Conservation (phyloP, 64 coral and sea anemone genomes). For the Actinia equina region DNA sequence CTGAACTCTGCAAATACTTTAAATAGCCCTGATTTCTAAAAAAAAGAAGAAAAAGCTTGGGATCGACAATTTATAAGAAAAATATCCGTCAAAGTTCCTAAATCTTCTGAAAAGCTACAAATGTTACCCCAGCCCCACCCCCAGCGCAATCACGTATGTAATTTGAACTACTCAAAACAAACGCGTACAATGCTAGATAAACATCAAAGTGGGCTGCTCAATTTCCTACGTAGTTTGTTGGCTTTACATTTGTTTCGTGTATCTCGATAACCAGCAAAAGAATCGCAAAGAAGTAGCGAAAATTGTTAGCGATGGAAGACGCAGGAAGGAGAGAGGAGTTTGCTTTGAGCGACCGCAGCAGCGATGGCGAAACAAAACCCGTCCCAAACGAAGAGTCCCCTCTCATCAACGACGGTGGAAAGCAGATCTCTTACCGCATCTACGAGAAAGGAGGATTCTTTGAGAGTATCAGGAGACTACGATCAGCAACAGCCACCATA, state of each 20-base stretch:
- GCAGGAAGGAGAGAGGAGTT: background rate
- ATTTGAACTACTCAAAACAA: background rate
- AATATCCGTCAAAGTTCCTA: too few species aligned
- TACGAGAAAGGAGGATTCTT: conserved; percentile 24
- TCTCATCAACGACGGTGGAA: background rate
- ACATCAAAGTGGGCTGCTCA: background rate
- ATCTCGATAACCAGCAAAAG: background rate
- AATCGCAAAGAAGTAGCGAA: background rate
- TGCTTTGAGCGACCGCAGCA: background rate
- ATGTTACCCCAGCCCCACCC: background rate
- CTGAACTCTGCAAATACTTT: too few species aligned
- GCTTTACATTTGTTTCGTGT: background rate
- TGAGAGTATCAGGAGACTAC: conserved; percentile 57
- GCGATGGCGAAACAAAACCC: background rate
- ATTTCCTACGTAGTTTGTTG: background rate
- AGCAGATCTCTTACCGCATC: background rate
- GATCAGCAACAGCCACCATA: conserved; percentile 60
- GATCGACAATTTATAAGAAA: too few species aligned
- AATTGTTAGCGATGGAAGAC: background rate
- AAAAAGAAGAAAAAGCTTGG: too few species aligned
- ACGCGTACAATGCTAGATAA: background rate
- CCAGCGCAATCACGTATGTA: background rate
- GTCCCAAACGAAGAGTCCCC: background rate
- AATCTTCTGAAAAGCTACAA: background rate
- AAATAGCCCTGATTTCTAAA: too few species aligned